Base-by-base conservation (phyloP, 2,797 vertebrate genomes). In the Falco peregrinus region DNA sequence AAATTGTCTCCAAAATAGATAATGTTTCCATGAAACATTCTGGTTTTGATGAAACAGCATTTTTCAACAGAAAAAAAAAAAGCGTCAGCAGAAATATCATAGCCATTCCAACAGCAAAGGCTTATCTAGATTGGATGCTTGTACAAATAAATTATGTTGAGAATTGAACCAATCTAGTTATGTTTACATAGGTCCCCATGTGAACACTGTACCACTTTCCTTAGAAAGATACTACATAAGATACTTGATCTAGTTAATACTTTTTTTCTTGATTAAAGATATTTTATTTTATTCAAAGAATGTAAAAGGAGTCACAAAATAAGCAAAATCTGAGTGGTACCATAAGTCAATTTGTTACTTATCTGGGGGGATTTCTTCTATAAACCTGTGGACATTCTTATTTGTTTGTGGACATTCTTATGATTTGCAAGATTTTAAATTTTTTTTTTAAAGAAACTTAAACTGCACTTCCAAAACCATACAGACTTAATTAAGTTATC, bases 1-100 rank as follows among this genome's bases (percentile, higher is more conserved):
- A 95, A 93, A 60, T 26, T 92, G 90, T 89, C 92, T 94, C 95
- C 92, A 95, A 95, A 96, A 95, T 85, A 94, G 94, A 97, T 95
- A 96, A 95, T 83, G 93, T 96, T 96, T 96, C 96, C 89, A 93
- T 87, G 90, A 97, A 97, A 96, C 90, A 80, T 84, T 94, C 87
- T 68, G 71, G 47, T 95, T 96, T 93, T 93, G 96, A 96, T 95
- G 94, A 97, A 96, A 95, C 93, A 94, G 96, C 94, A 94, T 87
- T 96, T 96, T 96, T 95, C 41, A 91, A 68, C n/a, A 84, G 56
- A 37, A 37, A 61, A 87, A 39, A 89, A 92, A 93, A 90, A 89
- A 92, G 68, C 48, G 60, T 96, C 88, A 96, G 96, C 92, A 94
- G 92, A 96, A 96, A 96, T 95, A 93, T 73, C 92, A 91, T 16